Conservation (phyloP, 2,888 invertebrate species). For the Ommatoiulus sabulosus region DNA sequence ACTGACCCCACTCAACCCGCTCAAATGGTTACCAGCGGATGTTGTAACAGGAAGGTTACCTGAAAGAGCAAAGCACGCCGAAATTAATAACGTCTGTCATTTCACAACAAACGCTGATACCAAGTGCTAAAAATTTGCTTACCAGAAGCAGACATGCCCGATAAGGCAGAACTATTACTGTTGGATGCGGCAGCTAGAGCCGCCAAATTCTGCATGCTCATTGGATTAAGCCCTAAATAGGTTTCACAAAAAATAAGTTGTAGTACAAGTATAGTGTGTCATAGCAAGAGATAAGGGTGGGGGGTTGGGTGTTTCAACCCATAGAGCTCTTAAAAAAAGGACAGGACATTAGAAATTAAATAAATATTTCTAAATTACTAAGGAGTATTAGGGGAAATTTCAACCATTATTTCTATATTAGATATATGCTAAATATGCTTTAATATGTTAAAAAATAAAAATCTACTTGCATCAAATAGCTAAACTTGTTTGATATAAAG, state of each 20-base stretch:
- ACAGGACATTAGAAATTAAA: too few species aligned
- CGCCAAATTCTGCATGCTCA: slow-evolving; percentile 92
- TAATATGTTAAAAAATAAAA: too few species aligned
- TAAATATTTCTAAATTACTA: too few species aligned
- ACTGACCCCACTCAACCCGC: slow-evolving; percentile 61
- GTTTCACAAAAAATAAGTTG: not conserved
- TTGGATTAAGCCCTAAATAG: slow-evolving; percentile 71
- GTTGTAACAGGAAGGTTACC: slow-evolving; percentile 56
- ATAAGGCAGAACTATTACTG: slow-evolving; percentile 70
- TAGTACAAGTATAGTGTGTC: too few species aligned
- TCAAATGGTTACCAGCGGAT: slow-evolving; percentile 51
- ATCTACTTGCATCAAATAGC: too few species aligned
- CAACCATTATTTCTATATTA: too few species aligned
- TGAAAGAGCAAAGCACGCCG: not conserved
- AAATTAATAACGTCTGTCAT: not conserved
- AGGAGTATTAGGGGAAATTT: too few species aligned
- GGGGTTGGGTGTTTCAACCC: too few species aligned
- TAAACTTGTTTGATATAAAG: too few species aligned
- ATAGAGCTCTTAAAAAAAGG: too few species aligned
- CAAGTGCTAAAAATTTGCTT: slow-evolving; percentile 62
- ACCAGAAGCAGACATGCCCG: slow-evolving; percentile 71
- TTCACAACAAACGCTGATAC: not conserved
- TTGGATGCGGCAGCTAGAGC: slow-evolving; percentile 85
- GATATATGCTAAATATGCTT: too few species aligned
- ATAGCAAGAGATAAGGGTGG: too few species aligned